phyloP scores from a whole-genome alignment of 2,888 invertebrate species.

The Junonia oenone region DNA sequence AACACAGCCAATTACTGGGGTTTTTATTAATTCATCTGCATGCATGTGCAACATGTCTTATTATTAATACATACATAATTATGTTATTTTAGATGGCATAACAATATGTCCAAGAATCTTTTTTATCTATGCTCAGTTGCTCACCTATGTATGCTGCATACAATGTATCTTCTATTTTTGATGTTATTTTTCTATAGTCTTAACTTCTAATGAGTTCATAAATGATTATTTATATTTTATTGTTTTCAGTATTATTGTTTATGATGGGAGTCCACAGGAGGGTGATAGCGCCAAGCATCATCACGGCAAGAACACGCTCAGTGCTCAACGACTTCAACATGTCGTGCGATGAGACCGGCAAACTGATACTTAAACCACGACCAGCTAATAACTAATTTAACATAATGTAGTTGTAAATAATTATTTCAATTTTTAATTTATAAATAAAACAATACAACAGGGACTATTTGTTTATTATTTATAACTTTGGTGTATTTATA shows the following conservation, averaged over 20 bases:
- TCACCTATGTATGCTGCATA: too few species aligned
- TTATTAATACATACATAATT: too few species aligned
- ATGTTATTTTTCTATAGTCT: too few species aligned
- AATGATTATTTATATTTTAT: not conserved
- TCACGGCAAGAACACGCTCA: constrained; percentile 92
- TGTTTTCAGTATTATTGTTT: constrained; percentile 87
- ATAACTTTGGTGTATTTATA: constrained; percentile 78
- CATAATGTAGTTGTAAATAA: constrained; percentile 36
- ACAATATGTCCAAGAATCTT: too few species aligned
- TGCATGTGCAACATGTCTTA: too few species aligned
- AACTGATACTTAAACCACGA: constrained; percentile 94
- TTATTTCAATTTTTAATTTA: constrained; percentile 21
- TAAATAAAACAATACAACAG: constrained; percentile 56
- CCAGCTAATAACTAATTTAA: constrained; percentile 75
- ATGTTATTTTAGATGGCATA: too few species aligned
- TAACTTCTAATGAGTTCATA: too few species aligned
- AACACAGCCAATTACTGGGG: too few species aligned
- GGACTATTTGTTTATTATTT: constrained; percentile 72
- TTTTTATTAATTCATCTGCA: too few species aligned
- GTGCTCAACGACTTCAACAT: constrained; percentile 97
- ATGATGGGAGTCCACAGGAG: constrained; percentile 95
- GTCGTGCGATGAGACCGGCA: constrained; percentile 98
- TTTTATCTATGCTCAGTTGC: too few species aligned
- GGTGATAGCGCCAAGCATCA: constrained; percentile 97
- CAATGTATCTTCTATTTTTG: too few species aligned